phyloP scores from a whole-genome alignment of 2,797 vertebrate species.

The Spea hammondii region DNA sequence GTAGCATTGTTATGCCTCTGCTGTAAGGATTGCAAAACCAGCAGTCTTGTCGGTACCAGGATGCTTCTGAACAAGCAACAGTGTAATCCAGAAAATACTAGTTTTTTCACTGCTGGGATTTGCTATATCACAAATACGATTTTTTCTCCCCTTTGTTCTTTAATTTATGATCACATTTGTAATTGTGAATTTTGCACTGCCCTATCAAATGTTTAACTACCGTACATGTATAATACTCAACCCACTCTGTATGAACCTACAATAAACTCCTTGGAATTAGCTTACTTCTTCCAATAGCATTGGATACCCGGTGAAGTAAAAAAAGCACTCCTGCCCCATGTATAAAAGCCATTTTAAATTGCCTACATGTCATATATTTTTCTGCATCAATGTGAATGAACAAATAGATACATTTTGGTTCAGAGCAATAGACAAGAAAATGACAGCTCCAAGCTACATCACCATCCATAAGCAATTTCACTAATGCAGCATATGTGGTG shows the following conservation, averaged over 20 bases:
- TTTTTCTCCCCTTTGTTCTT: neutral
- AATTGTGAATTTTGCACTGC: neutral
- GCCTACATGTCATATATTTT: neutral
- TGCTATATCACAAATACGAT: neutral
- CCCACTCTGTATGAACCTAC: neutral
- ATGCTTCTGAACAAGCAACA: conserved; percentile 63
- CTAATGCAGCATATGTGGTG: neutral
- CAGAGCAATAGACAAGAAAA: neutral
- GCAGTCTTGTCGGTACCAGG: conserved; percentile 66
- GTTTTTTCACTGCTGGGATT: conserved; percentile 55
- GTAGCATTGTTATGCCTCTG: conserved; percentile 60
- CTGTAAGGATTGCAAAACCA: conserved; percentile 57
- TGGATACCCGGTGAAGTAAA: neutral
- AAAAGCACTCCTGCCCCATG: neutral
- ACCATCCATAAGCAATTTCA: neutral
- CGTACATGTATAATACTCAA: neutral
- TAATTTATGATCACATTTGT: neutral
- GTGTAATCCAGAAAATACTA: conserved; percentile 60
- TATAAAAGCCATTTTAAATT: neutral
- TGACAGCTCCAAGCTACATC: neutral
- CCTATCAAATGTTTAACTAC: neutral
- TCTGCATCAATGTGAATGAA: neutral
- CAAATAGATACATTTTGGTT: neutral
- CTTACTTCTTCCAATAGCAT: neutral
- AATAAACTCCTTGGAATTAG: neutral